Conservation (phyloP, 2,113 vertebrate genomes). For the Spheniscus mendiculus region DNA sequence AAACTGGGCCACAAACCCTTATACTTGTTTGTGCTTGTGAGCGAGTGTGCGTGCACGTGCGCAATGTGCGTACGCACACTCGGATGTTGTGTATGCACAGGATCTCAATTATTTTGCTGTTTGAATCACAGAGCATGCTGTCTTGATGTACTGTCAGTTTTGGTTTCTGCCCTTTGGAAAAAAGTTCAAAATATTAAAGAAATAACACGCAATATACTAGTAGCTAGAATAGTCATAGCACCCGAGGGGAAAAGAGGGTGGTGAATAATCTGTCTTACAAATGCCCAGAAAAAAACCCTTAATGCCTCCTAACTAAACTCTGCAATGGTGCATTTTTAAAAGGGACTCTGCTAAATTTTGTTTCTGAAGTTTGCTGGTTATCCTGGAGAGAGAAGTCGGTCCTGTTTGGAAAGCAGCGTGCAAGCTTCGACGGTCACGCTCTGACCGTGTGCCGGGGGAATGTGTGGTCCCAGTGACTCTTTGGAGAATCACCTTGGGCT, state of each 20-base stretch:
- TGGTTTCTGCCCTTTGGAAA: constrained; percentile 55
- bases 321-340: neutral
- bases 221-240: constrained; percentile 36
- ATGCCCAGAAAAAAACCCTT: neutral
- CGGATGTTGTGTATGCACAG: neutral
- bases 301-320: neutral
- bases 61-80: neutral
- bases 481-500: neutral
- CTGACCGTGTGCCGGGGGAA: neutral
- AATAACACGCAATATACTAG: constrained; percentile 44
- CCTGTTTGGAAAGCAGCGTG: neutral
- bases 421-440: neutral
- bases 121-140: constrained; percentile 25
- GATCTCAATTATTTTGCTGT: constrained; percentile 55
- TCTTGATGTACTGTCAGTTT: constrained; percentile 53
- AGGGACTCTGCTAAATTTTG: neutral
- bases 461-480: neutral
- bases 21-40: neutral
- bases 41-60: rapidly evolving
- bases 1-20: neutral
- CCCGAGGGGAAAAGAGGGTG: neutral
- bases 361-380: neutral
- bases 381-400: neutral
- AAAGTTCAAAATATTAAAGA: constrained; percentile 59
- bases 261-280: constrained; percentile 38